A percentile compares a stretch with the other conserved stretches of the same genome.
Evolutionary conservation across 2,113 vertebrate species (phyloP).

Genomic region (Nansenia antarctica): DNA sequence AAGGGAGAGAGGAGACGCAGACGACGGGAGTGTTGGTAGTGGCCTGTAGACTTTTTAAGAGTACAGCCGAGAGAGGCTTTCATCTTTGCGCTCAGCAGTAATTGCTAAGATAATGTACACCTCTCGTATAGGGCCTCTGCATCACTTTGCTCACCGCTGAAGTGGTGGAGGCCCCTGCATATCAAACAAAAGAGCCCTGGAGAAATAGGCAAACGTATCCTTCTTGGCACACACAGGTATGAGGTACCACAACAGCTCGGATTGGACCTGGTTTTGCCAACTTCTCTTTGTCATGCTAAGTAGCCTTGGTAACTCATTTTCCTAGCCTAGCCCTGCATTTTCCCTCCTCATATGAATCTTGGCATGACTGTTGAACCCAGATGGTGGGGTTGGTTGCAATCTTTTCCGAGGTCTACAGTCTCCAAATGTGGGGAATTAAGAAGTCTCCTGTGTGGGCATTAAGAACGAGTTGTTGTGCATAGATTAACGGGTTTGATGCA

Average conservation of each 20-base stretch:
- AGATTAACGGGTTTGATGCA: not conserved
- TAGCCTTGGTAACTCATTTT: too few species aligned
- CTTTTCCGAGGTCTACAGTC: too few species aligned
- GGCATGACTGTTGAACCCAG: not conserved
- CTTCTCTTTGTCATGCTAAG: too few species aligned
- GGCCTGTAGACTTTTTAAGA: slow-evolving; percentile 41
- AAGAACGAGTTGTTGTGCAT: too few species aligned
- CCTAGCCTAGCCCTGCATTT: not conserved
- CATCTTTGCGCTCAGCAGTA: slow-evolving; percentile 39
- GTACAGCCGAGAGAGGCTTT: slow-evolving; percentile 46
- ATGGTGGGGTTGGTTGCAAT: too few species aligned
- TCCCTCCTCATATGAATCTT: not conserved
- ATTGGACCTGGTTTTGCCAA: too few species aligned
- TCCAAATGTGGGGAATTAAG: too few species aligned
- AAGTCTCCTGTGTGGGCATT: too few species aligned
- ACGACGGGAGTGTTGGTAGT: slow-evolving; percentile 22
- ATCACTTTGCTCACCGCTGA: not conserved
- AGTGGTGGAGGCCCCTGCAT: not conserved
- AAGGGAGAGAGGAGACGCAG: slow-evolving; percentile 40
- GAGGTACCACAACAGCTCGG: too few species aligned
- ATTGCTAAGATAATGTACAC: slow-evolving; percentile 52
- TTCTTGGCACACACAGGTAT: too few species aligned
- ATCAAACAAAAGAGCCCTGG: not conserved
- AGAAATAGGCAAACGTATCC: not conserved
- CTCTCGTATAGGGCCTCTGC: not conserved